Base-by-base conservation (phyloP, 2,888 invertebrate species). In the Hesperia comma region DNA sequence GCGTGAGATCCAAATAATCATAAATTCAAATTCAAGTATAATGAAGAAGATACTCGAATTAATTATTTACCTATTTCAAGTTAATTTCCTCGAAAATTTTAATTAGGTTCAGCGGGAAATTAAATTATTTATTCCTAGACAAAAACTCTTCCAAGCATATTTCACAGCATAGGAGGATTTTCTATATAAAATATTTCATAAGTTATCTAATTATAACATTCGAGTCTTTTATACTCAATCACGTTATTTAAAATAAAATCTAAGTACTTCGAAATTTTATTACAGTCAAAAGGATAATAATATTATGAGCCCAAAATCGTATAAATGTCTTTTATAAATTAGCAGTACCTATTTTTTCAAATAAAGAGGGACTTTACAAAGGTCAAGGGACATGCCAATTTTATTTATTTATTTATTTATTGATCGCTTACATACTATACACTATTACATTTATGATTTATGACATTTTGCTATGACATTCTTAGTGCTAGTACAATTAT, bases 221-320 rank as follows among this genome's bases (percentile, higher is more conserved):
- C 10, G 21, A n/a, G n/a, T 43, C 21, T 41, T 41, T 57, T 57
- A 57, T 19, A 14, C 40, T 14, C 10, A n/a, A 40, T 19, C 15
- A 56, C 40, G 19, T 56, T 40, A 40, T 56, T 40, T 56, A 17
- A 40, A 40, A 56, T 19, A 12, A 56, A 56, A 40, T 40, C 15
- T n/a, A n/a, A n/a, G n/a, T n/a, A 19, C 6, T 56, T 17, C 12
- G 19, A 15, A 19, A 40, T 40, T 56, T 37, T 40, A 56, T 26
- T 40, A 56, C 14, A 19, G 37, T 56, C 19, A 56, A 56, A 40
- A 37, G 12, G 54, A 56, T 37, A 56, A 19, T n/a, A 26, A 26
- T 40, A 56, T 56, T 43, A 43, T 15, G 15, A 15, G 15, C 5
- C 15, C 4, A 43, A 15, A 15, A 3, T 5, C 4, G 0, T 15